Base-by-base conservation (phyloP, 2,888 invertebrate genomes). In the Yponomeuta malinellus region DNA sequence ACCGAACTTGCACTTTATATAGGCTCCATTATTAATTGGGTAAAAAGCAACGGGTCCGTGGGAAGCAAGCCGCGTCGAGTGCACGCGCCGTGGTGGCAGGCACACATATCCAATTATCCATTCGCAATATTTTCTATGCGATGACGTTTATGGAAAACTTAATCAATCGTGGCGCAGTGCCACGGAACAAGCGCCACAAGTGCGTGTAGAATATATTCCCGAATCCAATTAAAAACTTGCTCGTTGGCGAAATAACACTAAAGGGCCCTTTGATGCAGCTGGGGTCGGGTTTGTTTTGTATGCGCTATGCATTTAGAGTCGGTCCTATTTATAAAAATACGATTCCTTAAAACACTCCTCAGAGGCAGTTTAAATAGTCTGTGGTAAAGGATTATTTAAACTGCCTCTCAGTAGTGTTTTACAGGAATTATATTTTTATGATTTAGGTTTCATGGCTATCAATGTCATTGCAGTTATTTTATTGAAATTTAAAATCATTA, bases 101-200 rank as follows among this genome's bases (percentile, higher is more conserved):
- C 65, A 33, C 29, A 65, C 31, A 70, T 84, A 83, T 88, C 89
- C 90, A 90, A 90, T 91, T 90, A 90, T 85, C 81, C 84, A 87
- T 84, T 84, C 86, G 88, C 89, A 87, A 91, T 91, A 90, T 90
- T 90, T 90, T 90, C 88, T 88, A 90, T 87, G 84, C 83, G 81
- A 83, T 88, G 88, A 85, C 86, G 87, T 82, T 79, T 80, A 79
- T 76, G 78, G 77, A 77, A 82, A 87, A 83, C 81, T 85, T 88
- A 89, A 90, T 90, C 88, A 89, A 88, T 90, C 88, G 84, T 81
- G 79, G 48, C 66, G 12, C 48, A 29, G 68, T 23, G 43, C 65
- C 65, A 65, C 65, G 29, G 33, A 33, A 65, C 29, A 65, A 29
- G 65, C 65, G 29, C 31, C 10, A 10, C 33, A 65, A 65, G 65